Evolutionary conservation across 2,888 invertebrate genomes (phyloP).

Genomic region (Pristionchus maxplancki): DNA sequence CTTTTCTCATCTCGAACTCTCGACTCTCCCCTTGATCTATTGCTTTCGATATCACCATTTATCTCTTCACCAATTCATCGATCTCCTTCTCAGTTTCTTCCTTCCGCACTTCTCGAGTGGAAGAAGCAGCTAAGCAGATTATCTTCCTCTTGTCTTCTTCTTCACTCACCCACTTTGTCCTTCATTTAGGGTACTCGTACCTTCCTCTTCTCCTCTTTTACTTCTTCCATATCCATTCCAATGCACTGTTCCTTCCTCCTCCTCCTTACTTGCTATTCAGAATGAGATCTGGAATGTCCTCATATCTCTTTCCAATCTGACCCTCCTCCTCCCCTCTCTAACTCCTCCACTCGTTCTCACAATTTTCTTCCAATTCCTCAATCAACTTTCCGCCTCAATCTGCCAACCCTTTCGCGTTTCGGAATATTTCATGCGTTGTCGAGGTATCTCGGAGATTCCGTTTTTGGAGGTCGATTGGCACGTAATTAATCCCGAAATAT

Average conservation of each 20-base stretch:
- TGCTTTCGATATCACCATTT: conserved; percentile 15
- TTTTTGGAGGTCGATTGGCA: background rate
- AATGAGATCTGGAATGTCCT: conserved; percentile 37
- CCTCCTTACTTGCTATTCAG: background rate
- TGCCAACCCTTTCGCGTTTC: background rate
- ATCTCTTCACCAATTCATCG: conserved; percentile 30
- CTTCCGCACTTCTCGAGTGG: background rate
- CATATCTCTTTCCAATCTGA: conserved; percentile 33
- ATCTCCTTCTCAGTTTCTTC: conserved; percentile 27
- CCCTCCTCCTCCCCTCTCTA: background rate
- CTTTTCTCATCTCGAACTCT: conserved; percentile 13
- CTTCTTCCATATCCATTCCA: conserved; percentile 23
- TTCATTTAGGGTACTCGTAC: conserved; percentile 41
- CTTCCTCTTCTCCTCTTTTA: background rate
- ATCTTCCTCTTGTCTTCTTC: conserved; percentile 45
- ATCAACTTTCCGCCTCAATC: conserved; percentile 33
- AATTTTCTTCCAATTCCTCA: conserved; percentile 39
- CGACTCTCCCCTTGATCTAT: conserved; percentile 5
- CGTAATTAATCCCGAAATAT: background rate
- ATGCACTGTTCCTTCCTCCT: background rate
- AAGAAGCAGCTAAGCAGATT: conserved; percentile 49
- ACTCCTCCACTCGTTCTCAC: conserved; percentile 13
- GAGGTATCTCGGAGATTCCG: conserved; percentile 31
- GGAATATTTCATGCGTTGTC: conserved; percentile 1
- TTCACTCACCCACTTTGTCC: conserved; percentile 49